Base-by-base conservation (phyloP, 53 echinoderm and acorn worm species). In the Hippasteria phrygiana region DNA sequence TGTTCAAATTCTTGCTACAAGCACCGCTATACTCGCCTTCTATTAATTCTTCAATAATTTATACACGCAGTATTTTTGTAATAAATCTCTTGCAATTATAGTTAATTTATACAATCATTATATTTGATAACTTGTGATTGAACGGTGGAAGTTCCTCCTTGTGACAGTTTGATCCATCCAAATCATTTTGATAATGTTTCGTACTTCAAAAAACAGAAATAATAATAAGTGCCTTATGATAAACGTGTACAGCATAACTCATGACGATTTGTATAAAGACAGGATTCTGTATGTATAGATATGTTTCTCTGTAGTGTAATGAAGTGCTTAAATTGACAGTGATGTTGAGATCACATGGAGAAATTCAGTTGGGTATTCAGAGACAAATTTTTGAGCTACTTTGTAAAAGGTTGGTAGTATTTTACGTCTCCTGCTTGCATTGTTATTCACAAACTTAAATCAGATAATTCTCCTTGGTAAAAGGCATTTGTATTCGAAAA, bases 61-160 rank as follows among this genome's bases (percentile, higher is more conserved):
- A 63, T n/a, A 81, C 28, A 45, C 43, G 65, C 64, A 81, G 64
- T 42, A 81, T 81, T 64, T 81, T 81, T 81, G 65, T 81, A 81
- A 78, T 55, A 26, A 62, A 10, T 72, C 28, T 38, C 41, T 33
- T 50, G 38, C 37, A 80, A 80, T 62, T 80, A 80, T 41, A 80
- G 62, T 62, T 80, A 80, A 80, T 80, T 80, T 62, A 81, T 81
- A 65, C 65, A 31, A 12, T 62, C n/a, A 13, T 66, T 81, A 81
- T 81, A 81, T 64, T 81, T 81, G 65, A 65, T 81, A 81, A 63
- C 26, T 43, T 56, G n/a, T 36, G 55, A 55, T 36, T 55, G 62
- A 79, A 26, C 31, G 78, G 51, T 51, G 34, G 35, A 40, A 48
- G 62, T 59, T 56, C 59, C 62, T 79, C 79, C 62, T 37, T 17